A percentile compares a stretch with the other conserved stretches of the same genome.
Evolutionary conservation across 2,113 vertebrate species (phyloP).

Genomic region (western clawed frog (Xenopus tropicalis)): UCB_Xtro_10.0 CM004448.2:33846001-33846500

Average conservation of each 20-base stretch:
- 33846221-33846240: neutral
- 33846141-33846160: neutral
- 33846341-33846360: constrained; percentile 4
- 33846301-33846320: constrained; percentile 3
- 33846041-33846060: neutral
- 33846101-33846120: constrained; percentile 7
- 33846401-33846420: neutral
- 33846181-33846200: neutral
- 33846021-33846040: neutral
- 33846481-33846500: neutral
- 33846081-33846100: neutral
- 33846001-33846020: no score
- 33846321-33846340: neutral
- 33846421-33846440: neutral
- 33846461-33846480: neutral
- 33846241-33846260: neutral
- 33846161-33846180: constrained; percentile 5
- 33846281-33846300: neutral
- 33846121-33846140: constrained; percentile 1
- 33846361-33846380: constrained; percentile 5
- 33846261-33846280: neutral
- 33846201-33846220: neutral
- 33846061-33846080: neutral
- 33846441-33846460: neutral
- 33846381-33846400: neutral